phyloP scores from a whole-genome alignment of 2,797 vertebrate species.

The Epinephelus malabaricus region DNA sequence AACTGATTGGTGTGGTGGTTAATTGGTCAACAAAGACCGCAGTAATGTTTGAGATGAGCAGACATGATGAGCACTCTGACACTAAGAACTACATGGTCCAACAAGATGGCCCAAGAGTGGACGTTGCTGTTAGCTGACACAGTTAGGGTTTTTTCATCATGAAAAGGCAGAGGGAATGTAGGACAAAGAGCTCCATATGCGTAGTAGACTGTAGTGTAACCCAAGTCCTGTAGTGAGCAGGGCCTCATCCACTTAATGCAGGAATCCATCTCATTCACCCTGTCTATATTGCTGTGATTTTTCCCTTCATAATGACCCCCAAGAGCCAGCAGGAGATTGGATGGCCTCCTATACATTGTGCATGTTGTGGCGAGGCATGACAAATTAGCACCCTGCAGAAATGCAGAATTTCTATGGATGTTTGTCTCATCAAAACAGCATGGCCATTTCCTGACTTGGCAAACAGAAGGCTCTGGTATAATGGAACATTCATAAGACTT shows the following conservation, averaged over 20 bases:
- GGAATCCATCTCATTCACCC: constrained; percentile 84
- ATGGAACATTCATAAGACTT: constrained; percentile 64
- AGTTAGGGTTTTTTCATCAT: constrained; percentile 48
- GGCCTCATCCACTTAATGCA: constrained; percentile 85
- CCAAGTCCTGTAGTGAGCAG: constrained; percentile 77
- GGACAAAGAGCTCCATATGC: constrained; percentile 80
- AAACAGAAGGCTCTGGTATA: constrained; percentile 68
- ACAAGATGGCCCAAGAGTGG: constrained; percentile 35
- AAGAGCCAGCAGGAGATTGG: constrained; percentile 72
- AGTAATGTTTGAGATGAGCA: constrained; percentile 11
- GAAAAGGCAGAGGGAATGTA: constrained; percentile 67
- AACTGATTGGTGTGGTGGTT: constrained; percentile 15
- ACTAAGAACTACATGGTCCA: constrained; percentile 20
- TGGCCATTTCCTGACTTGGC: constrained; percentile 82
- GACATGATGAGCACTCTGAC: constrained; percentile 36
- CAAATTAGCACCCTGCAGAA: constrained; percentile 85
- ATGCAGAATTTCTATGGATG: constrained; percentile 77
- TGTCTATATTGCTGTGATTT: constrained; percentile 81
- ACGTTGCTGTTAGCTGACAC: constrained; percentile 48
- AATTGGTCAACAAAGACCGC: constrained; percentile 12
- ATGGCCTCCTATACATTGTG: constrained; percentile 73
- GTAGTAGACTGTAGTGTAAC: constrained; percentile 76
- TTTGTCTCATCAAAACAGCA: constrained; percentile 83
- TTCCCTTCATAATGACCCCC: constrained; percentile 79
- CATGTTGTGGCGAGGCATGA: constrained; percentile 81